phyloP scores from a whole-genome alignment of 2,888 invertebrate species.

The Seira ritae region DNA sequence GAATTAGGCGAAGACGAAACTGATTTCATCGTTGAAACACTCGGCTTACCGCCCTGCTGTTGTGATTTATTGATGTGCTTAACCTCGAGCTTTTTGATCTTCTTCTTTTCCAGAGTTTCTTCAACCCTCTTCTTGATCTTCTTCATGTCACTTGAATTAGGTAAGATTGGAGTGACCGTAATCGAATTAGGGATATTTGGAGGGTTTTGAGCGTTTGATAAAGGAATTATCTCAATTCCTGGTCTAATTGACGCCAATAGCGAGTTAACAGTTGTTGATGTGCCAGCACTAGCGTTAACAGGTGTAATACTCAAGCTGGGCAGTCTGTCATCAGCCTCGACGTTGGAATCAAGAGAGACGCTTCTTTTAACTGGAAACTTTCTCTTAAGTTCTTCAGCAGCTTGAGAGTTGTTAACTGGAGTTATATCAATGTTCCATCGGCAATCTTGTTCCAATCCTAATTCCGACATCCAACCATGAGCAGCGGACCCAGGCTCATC shows the following conservation, averaged over 20 bases:
- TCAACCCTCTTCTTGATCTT: conserved; percentile 50
- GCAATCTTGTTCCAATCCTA: conserved; percentile 69
- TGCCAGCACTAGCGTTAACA: conserved; percentile 75
- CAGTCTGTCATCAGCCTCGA: conserved; percentile 47
- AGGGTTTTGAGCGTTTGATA: conserved; percentile 79
- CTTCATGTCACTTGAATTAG: conserved; percentile 65
- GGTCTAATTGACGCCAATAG: conserved; percentile 81
- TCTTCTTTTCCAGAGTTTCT: conserved; percentile 48
- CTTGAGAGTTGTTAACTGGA: conserved; percentile 62
- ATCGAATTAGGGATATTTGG: conserved; percentile 86
- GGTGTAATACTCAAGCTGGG: conserved; percentile 83
- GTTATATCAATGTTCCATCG: conserved; percentile 73
- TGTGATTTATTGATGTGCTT: conserved; percentile 47
- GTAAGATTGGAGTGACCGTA: conserved; percentile 87
- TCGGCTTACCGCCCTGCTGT: conserved; percentile 70
- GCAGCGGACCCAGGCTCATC: conserved; percentile 27
- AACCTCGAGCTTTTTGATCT: conserved; percentile 38
- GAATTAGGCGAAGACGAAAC: conserved; percentile 67
- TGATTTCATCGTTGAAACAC: conserved; percentile 71
- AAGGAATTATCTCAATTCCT: conserved; percentile 92
- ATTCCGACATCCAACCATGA: conserved; percentile 43
- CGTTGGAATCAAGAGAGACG: conserved; percentile 62
- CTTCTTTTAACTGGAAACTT: conserved; percentile 76
- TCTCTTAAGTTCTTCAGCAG: conserved; percentile 73
- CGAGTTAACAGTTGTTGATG: conserved; percentile 79